Conservation (phyloP, 2,113 vertebrate species). For the Epinephelus lanceolatus region DNA sequence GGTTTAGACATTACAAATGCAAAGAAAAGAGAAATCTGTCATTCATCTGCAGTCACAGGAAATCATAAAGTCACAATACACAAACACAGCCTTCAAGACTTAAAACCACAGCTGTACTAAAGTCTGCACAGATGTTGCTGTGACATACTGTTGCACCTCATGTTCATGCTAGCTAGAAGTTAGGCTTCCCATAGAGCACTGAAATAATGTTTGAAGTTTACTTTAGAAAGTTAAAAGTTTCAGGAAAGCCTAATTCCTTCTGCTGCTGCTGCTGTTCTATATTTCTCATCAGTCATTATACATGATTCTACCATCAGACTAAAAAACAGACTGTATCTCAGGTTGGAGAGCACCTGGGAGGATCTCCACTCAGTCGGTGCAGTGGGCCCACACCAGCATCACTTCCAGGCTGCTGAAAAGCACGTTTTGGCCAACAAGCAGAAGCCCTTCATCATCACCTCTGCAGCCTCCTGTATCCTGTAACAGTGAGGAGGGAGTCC, state of each 20-base stretch:
- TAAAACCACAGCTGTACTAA: background rate
- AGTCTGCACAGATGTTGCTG: background rate
- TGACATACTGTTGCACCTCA: background rate
- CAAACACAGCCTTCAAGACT: too few relatives aligned
- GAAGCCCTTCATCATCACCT: constrained; percentile 41
- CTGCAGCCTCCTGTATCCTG: constrained; percentile 20
- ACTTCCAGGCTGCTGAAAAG: constrained; percentile 16
- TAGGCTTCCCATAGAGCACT: background rate
- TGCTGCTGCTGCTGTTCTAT: background rate
- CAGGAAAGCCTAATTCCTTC: background rate
- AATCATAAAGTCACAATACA: background rate
- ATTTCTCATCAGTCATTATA: background rate
- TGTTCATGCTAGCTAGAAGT: background rate
- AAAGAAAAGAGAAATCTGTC: constrained; percentile 8
- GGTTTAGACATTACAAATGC: constrained; percentile 23
- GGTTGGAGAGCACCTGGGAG: constrained; percentile 10
- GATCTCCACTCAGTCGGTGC: constrained; percentile 14
- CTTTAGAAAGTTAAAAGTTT: background rate
- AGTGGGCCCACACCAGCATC: background rate
- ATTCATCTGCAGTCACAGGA: background rate
- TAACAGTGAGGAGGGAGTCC: constrained; percentile 35
- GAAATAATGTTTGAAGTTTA: background rate
- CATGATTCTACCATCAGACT: background rate
- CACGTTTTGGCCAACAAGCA: constrained; percentile 29
- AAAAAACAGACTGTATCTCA: constrained; percentile 3